These are phyloP conservation scores for Elephantulus edwardii DNA, from an alignment of 2,113 vertebrate genomes.

Conservation along the genomic window DNA sequence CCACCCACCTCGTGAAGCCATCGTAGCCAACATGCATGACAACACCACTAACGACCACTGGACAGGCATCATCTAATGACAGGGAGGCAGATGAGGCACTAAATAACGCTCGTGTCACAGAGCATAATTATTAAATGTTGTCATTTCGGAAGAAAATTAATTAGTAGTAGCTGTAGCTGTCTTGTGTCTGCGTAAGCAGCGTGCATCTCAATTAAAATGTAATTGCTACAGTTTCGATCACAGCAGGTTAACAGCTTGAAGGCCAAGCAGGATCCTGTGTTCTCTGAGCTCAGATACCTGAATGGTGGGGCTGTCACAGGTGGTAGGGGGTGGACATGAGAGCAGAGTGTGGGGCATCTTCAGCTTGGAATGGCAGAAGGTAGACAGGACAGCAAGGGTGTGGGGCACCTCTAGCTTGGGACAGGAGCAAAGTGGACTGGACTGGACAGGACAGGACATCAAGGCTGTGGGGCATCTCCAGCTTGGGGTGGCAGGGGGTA, in stretches of 20 bases:
- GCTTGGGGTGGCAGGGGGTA: too few species aligned
- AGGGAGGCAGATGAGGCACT: conserved; percentile 70
- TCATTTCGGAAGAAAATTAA: conserved; percentile 87
- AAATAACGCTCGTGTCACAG: conserved; percentile 77
- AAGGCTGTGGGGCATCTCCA: too few species aligned
- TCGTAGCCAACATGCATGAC: conserved; percentile 61
- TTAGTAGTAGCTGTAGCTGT: conserved; percentile 85
- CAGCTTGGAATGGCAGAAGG: background rate
- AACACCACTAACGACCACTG: conserved; percentile 72
- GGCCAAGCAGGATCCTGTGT: conserved; percentile 57
- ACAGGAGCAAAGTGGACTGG: too few species aligned
- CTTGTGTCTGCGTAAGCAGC: conserved; percentile 84
- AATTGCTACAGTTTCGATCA: conserved; percentile 85
- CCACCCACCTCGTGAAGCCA: conserved; percentile 58
- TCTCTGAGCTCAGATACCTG: conserved; percentile 1
- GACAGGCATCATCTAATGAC: conserved; percentile 55
- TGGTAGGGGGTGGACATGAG: too few species aligned
- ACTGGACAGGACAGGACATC: too few species aligned
- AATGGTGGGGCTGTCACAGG: too few species aligned
- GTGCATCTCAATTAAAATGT: conserved; percentile 88
- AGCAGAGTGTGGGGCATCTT: background rate
- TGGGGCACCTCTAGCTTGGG: too few species aligned
- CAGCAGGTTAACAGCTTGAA: conserved; percentile 80
- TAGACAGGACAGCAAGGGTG: background rate
- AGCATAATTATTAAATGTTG: conserved; percentile 86